Evolutionary conservation across 2,797 vertebrate genomes (phyloP), one percentile per base, ranked within the genome.

Genomic region (Pseudopleuronectes americanus): DNA sequence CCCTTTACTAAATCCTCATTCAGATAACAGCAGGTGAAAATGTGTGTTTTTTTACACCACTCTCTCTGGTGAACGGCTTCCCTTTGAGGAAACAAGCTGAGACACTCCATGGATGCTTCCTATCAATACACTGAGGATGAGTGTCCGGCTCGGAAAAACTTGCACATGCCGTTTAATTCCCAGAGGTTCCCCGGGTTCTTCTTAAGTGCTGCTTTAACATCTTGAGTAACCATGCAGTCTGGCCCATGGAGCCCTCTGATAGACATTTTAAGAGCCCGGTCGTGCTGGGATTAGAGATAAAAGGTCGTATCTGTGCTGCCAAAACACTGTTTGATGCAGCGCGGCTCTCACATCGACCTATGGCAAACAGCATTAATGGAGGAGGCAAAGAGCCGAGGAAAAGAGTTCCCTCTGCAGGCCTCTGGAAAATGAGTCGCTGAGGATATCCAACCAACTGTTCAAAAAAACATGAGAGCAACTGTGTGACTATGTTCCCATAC

Each of bases 191-290:
- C 59, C 47, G 26, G 74, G 67, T 66, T 78, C 72, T 81, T 73
- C 77, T 76, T 84, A 88, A 90, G 86, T 87, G 83, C 57, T 22
- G 56, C 64, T 85, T 84, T 79, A 87, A 72, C 67, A 81, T 83
- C 63, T 71, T 24, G 71, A 83, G 72, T 57, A 72, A 75, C 74
- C 68, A 62, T 74, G 74, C 69, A 79, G 67, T 62, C 64, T 80
- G 78, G 69, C 62, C 77, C 70, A 49, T 17, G 57, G 83, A 88
- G 69, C 60, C 84, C 80, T 84, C 70, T 84, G 77, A 89, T 77
- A 81, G 84, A 84, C 73, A 71, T 85, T 88, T 88, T 76, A 87
- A 89, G 80, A 74, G 79, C 66, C 74, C 71, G 64, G 67, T 62
- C 57, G 68, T 68, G 69, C 67, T 64, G 73, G 85, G 84, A 87